Conservation (phyloP, 2,888 invertebrate species). For the Phasia obesa region DNA sequence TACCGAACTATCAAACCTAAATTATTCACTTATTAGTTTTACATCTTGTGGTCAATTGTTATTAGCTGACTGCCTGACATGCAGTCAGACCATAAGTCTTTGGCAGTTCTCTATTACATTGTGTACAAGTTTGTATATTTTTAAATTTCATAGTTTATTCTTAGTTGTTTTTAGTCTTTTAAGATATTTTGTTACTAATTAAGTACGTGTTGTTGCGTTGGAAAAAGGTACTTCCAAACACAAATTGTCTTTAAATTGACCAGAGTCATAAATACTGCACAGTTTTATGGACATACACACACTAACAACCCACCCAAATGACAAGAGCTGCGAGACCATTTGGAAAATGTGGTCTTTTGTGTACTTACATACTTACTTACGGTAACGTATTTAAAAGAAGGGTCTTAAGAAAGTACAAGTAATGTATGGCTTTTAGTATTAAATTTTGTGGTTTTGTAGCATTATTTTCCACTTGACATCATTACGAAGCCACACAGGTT, state of each 20-base stretch:
- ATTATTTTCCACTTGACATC: conserved; percentile 77
- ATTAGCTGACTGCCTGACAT: conserved; percentile 53
- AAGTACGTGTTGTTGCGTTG: conserved; percentile 63
- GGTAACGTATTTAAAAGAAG: conserved; percentile 19
- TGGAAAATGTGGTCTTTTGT: conserved; percentile 21
- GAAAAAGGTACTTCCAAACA: conserved; percentile 12
- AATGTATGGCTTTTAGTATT: conserved; percentile 70
- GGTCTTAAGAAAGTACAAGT: conserved; percentile 64
- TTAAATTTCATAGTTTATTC: conserved; percentile 45
- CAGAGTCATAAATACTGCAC: conserved; percentile 16
- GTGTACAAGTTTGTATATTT: conserved; percentile 51
- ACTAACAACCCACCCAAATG: neutral
- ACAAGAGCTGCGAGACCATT: conserved; percentile 4
- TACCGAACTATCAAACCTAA: neutral
- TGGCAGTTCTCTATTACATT: conserved; percentile 48
- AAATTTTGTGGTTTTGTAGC: conserved; percentile 68
- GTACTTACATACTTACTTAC: conserved; percentile 16
- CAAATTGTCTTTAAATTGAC: conserved; percentile 63
- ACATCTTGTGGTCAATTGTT: conserved; percentile 63
- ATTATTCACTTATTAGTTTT: conserved; percentile 32
- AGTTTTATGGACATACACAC: neutral
- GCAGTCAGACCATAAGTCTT: conserved; percentile 8
- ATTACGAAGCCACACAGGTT: conserved; percentile 73
- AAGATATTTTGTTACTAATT: conserved; percentile 70
- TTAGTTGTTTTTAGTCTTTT: conserved; percentile 44